A percentile compares a stretch with the other conserved stretches of the same genome.
Evolutionary conservation across 1,140 invertebrate species (phyloP).

Genomic region (Procambarus virginalis): DNA sequence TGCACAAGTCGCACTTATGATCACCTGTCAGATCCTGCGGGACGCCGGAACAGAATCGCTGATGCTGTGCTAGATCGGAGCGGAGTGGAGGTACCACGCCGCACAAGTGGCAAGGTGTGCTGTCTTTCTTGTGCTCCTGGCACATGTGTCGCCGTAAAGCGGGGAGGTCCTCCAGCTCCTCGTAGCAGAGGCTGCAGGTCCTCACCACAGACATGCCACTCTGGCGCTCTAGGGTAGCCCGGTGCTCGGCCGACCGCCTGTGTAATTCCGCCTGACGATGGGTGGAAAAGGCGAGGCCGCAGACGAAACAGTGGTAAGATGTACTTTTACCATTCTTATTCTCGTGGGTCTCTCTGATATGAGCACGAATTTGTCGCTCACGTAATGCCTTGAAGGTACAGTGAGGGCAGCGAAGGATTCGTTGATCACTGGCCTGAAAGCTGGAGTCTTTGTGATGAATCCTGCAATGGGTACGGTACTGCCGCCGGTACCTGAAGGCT

Average conservation of each 20-base stretch:
- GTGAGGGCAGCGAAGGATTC: conserved; percentile 36
- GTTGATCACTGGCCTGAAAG: conserved; percentile 42
- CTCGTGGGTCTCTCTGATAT: conserved; percentile 42
- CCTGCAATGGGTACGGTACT: conserved; percentile 48
- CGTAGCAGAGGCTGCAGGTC: conserved; percentile 50
- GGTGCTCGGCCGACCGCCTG: conserved; percentile 51
- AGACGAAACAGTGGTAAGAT: conserved; percentile 55
- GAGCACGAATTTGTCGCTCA: conserved; percentile 49
- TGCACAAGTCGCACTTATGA: conserved; percentile 56
- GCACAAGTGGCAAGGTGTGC: conserved; percentile 59
- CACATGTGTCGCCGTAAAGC: conserved; percentile 52
- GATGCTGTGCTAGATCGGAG: conserved; percentile 58
- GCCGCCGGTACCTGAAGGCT: conserved; percentile 34
- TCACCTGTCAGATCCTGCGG: conserved; percentile 26
- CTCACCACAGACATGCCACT: conserved; percentile 34
- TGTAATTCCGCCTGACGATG: conserved; percentile 29
- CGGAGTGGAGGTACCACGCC: conserved; percentile 42
- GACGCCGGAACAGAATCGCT: conserved; percentile 18
- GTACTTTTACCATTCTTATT: background rate
- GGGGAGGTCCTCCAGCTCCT: conserved; percentile 42
- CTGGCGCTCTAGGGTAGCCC: conserved; percentile 43
- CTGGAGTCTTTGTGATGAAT: conserved; percentile 38
- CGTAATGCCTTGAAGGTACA: conserved; percentile 37
- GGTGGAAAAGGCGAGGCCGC: conserved; percentile 47
- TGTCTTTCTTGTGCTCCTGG: conserved; percentile 39